These are phyloP conservation scores for Lethrus apterus DNA, from an alignment of 1,140 invertebrate genomes.

Conservation along the genomic window DNA sequence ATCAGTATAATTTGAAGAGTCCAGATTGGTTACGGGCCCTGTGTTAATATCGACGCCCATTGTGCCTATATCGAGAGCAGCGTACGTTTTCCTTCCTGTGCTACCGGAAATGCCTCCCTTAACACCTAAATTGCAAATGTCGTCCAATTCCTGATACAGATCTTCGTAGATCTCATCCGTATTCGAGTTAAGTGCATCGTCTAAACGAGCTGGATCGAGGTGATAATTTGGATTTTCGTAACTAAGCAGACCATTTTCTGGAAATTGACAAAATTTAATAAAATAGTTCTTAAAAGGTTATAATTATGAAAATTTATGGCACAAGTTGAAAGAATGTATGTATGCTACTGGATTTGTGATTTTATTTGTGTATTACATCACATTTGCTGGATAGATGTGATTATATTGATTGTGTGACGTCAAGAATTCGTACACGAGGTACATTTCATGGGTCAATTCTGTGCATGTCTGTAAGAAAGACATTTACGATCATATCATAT, in stretches of 20 bases:
- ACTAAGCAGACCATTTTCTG: constrained; percentile 79
- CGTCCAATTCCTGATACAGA: constrained; percentile 56
- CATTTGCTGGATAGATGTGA: too few relatives aligned
- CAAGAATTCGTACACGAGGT: too few relatives aligned
- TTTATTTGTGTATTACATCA: too few relatives aligned
- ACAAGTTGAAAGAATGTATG: too few relatives aligned
- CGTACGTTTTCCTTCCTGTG: constrained; percentile 53
- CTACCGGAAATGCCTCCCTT: constrained; percentile 31
- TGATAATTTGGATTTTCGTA: constrained; percentile 86
- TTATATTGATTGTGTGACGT: too few relatives aligned
- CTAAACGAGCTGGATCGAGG: constrained; percentile 64
- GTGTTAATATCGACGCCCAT: constrained; percentile 65
- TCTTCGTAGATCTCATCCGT: constrained; percentile 51
- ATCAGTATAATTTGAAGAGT: constrained; percentile 52
- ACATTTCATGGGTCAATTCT: too few relatives aligned
- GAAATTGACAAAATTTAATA: too few relatives aligned
- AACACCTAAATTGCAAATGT: constrained; percentile 45
- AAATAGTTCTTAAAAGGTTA: too few relatives aligned
- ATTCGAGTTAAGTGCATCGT: constrained; percentile 73
- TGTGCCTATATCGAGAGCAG: constrained; percentile 56
- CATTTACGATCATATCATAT: too few relatives aligned
- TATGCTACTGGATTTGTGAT: too few relatives aligned
- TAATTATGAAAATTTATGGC: too few relatives aligned
- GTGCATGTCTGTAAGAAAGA: too few relatives aligned
- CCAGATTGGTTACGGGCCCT: constrained; percentile 51